Conservation (phyloP, 2,888 invertebrate species). For the Amphipyra tragopoginis region DNA sequence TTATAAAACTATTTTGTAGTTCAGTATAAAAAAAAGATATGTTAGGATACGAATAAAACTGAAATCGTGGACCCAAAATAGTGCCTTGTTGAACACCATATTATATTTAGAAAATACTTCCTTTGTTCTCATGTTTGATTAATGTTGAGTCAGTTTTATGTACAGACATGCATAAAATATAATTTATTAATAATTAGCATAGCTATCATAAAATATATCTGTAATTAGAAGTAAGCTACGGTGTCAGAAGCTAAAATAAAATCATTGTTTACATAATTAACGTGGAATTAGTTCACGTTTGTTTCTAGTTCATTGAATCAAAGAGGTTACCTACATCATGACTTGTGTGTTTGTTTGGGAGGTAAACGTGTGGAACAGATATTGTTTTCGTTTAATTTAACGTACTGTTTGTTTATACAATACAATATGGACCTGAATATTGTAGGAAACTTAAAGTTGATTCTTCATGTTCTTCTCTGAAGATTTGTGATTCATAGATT, state of each 20-base stretch:
- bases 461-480: too few species aligned
- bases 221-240: constrained; percentile 8
- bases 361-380: constrained; percentile 7
- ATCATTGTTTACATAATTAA: constrained; percentile 34
- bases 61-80: constrained; percentile 5
- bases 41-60: too few species aligned
- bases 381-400: constrained; percentile 14
- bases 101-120: constrained; percentile 33
- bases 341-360: constrained; percentile 12
- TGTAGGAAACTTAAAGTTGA: too few species aligned
- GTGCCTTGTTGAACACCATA: constrained; percentile 38
- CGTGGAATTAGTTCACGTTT: constrained; percentile 30
- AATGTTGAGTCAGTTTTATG: constrained; percentile 31
- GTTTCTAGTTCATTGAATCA: constrained; percentile 36
- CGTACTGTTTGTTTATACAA: constrained; percentile 7
- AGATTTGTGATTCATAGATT: too few species aligned
- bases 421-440: too few species aligned
- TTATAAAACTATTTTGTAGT: too few species aligned
- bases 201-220: constrained; percentile 15
- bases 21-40: too few species aligned
- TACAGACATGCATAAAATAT: constrained; percentile 20
- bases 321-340: constrained; percentile 13
- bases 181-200: constrained; percentile 13
- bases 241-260: constrained; percentile 45
- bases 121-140: constrained; percentile 35